Conservation (phyloP, 2,113 vertebrate genomes). For the Odocoileus hemionus region DNA sequence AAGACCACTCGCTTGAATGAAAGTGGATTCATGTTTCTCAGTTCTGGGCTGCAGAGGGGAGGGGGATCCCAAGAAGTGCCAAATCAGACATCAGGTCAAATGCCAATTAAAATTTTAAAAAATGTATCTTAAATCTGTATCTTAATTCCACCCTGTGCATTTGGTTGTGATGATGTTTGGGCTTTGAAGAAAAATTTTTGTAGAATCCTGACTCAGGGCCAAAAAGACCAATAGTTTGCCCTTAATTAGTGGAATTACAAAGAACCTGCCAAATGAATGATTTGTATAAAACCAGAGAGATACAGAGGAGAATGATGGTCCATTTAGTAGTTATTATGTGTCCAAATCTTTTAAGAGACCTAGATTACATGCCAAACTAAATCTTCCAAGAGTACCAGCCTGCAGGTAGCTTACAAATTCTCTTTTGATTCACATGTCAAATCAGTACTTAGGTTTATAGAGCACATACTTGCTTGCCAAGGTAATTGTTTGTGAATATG, state of each 20-base stretch:
- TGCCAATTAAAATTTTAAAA: neutral
- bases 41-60: neutral
- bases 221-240: neutral
- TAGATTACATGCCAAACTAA: neutral
- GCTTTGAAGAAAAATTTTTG: neutral
- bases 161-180: neutral
- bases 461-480: neutral
- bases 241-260: slow-evolving; percentile 27
- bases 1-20: neutral
- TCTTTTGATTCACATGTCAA: neutral
- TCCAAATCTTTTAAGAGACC: neutral
- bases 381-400: neutral
- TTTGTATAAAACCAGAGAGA: neutral
- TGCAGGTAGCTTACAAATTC: neutral
- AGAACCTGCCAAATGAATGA: slow-evolving; percentile 26
- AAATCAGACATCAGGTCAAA: neutral
- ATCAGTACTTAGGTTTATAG: neutral
- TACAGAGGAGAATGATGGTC: neutral
- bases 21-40: neutral
- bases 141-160: neutral
- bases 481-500: neutral
- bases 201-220: neutral
- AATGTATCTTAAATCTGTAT: neutral
- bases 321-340: neutral
- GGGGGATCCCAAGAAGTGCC: neutral